A percentile compares a stretch with the other conserved stretches of the same genome.
These are phyloP conservation scores for Forpus xanthops DNA, from an alignment of 2,797 vertebrate species.

Conservation along the genomic window DNA sequence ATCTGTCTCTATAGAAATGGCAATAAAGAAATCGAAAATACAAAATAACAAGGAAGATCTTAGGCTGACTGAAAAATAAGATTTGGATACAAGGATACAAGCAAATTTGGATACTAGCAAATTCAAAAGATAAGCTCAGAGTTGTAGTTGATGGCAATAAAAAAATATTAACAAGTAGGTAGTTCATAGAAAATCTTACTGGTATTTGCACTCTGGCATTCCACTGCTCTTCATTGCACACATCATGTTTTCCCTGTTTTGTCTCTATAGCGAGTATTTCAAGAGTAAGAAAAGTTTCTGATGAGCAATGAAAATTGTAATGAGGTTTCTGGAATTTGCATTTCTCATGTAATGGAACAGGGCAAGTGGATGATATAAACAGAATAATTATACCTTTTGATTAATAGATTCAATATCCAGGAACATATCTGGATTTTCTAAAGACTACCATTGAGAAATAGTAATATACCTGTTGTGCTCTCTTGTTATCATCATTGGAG, in stretches of 20 bases:
- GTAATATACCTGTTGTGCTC: background rate
- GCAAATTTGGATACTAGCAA: too few species aligned
- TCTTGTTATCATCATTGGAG: background rate
- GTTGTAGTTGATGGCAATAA: background rate
- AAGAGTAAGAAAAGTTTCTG: background rate
- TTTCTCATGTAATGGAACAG: background rate
- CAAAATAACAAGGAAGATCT: background rate
- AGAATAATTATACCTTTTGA: slow-evolving; percentile 16
- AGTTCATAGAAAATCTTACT: slow-evolving; percentile 34
- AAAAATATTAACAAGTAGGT: background rate
- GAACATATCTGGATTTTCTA: background rate
- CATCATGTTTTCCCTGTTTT: slow-evolving; percentile 20
- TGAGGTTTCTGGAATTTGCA: slow-evolving; percentile 8
- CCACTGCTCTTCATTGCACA: slow-evolving; percentile 5
- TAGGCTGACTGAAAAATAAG: background rate
- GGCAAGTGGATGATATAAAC: background rate
- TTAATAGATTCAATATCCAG: background rate
- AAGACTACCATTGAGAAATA: background rate
- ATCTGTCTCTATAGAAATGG: background rate
- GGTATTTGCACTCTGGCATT: slow-evolving; percentile 20
- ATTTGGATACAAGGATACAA: background rate
- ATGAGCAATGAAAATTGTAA: slow-evolving; percentile 14
- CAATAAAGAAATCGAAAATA: background rate
- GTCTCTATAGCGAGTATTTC: background rate
- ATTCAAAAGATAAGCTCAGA: background rate